phyloP scores from a whole-genome alignment of 2,888 invertebrate species.

The Abrostola tripartita region DNA sequence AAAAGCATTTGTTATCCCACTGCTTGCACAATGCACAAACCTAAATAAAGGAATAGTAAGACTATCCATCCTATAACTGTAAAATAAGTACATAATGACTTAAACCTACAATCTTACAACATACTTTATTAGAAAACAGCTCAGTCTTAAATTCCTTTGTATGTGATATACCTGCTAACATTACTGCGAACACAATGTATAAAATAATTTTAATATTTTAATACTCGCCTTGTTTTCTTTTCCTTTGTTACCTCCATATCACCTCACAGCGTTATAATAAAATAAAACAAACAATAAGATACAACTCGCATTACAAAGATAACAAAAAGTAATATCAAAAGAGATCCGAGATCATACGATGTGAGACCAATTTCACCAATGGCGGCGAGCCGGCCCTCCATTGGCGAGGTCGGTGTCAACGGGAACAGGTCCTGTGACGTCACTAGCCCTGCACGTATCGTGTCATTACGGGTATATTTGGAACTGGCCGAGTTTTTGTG shows the following conservation, averaged over 20 bases:
- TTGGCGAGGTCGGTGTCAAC: conserved; percentile 67
- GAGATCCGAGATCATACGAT: conserved; percentile 42
- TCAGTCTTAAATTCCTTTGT: no score
- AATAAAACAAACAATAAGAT: conserved; percentile 27
- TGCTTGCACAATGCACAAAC: no score
- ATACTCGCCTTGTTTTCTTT: background rate
- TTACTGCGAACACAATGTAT: background rate
- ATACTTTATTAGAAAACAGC: no score
- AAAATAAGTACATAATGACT: no score
- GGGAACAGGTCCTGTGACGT: conserved; percentile 59
- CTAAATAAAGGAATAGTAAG: no score
- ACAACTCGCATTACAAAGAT: conserved; percentile 35
- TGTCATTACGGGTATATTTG: conserved; percentile 42
- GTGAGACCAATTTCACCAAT: conserved; percentile 68
- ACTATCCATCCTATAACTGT: no score
- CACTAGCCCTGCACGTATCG: conserved; percentile 34
- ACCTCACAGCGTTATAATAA: conserved; percentile 9
- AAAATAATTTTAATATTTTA: background rate
- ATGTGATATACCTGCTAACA: no score
- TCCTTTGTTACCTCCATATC: conserved; percentile 1
- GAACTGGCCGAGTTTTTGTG: conserved; percentile 17
- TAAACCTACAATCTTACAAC: no score
- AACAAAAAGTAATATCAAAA: conserved; percentile 55
- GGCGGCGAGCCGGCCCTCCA: conserved; percentile 55
- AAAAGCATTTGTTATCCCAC: no score